Evolutionary conservation across 2,888 invertebrate species (phyloP).

Genomic region (Oscheius onirici): DNA sequence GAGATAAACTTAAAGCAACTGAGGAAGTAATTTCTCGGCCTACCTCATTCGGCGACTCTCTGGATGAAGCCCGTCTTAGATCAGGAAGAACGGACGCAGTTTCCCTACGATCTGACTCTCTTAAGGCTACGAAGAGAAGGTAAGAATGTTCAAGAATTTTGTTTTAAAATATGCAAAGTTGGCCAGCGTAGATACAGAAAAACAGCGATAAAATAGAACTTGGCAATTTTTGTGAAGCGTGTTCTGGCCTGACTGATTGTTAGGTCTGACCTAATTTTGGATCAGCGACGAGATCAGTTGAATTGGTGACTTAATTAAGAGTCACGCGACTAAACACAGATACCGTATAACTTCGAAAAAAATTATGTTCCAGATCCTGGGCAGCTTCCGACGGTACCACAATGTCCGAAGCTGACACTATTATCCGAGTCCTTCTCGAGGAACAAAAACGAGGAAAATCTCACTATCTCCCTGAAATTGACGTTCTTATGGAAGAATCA

Average conservation of each 20-base stretch:
- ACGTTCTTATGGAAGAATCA: neutral
- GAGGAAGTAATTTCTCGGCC: slow-evolving; percentile 35
- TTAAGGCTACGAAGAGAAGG: slow-evolving; percentile 69
- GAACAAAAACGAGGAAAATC: slow-evolving; percentile 58
- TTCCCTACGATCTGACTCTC: slow-evolving; percentile 64
- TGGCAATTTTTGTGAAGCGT: no score
- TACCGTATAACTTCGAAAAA: slow-evolving; percentile 3
- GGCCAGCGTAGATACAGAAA: no score
- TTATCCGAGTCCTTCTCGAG: slow-evolving; percentile 55
- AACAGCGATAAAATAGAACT: no score
- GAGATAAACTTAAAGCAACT: neutral
- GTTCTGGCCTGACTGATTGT: no score
- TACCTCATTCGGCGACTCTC: slow-evolving; percentile 35
- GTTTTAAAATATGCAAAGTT: no score
- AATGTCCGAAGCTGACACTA: slow-evolving; percentile 62
- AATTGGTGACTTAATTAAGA: no score
- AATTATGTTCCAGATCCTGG: slow-evolving; percentile 69
- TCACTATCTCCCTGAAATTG: slow-evolving; percentile 55
- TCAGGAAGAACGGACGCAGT: slow-evolving; percentile 61
- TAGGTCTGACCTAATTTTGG: no score
- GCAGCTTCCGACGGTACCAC: slow-evolving; percentile 61
- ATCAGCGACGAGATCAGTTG: no score
- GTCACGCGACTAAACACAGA: no score
- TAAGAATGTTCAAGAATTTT: neutral
- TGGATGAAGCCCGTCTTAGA: slow-evolving; percentile 50